Conservation (phyloP, 1,140 invertebrate species). For the Anagrus nilaparvatae region DNA sequence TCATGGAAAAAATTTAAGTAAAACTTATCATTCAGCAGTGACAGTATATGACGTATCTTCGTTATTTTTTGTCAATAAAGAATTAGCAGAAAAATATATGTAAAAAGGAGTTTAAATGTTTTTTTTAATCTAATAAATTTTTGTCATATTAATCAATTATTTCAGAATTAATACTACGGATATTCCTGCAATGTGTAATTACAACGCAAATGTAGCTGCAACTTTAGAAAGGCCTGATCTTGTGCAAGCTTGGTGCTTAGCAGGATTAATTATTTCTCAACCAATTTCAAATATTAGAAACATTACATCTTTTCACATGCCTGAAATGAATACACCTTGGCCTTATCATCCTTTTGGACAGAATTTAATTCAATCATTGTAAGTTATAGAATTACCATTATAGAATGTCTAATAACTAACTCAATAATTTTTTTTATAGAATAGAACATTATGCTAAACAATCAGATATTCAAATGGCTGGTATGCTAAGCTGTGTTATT, state of each 20-base stretch:
- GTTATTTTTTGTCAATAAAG: conserved; percentile 66
- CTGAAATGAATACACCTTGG: conserved; percentile 62
- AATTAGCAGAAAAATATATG: conserved; percentile 75
- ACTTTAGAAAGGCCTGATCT: conserved; percentile 68
- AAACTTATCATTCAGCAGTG: conserved; percentile 50
- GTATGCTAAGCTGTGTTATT: conserved; percentile 84
- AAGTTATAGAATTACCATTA: conserved; percentile 34
- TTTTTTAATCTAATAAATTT: background rate
- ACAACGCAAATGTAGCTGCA: conserved; percentile 67
- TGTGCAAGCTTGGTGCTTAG: conserved; percentile 75
- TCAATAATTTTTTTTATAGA: conserved; percentile 38
- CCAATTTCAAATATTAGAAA: conserved; percentile 26
- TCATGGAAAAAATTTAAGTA: conserved; percentile 31
- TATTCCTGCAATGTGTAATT: conserved; percentile 61
- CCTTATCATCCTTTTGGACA: conserved; percentile 75
- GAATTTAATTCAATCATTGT: conserved; percentile 75
- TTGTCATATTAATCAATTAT: conserved; percentile 13
- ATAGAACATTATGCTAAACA: conserved; percentile 68
- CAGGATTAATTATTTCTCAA: conserved; percentile 56
- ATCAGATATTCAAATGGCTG: conserved; percentile 85
- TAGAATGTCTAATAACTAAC: background rate
- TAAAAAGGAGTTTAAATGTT: conserved; percentile 47
- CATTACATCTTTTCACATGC: conserved; percentile 30
- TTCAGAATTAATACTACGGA: conserved; percentile 48
- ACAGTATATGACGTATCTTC: conserved; percentile 71